A percentile compares a stretch with the other conserved stretches of the same genome.
These are phyloP conservation scores for Mythimna pallens DNA, from an alignment of 2,888 invertebrate species.

Conservation along the genomic window DNA sequence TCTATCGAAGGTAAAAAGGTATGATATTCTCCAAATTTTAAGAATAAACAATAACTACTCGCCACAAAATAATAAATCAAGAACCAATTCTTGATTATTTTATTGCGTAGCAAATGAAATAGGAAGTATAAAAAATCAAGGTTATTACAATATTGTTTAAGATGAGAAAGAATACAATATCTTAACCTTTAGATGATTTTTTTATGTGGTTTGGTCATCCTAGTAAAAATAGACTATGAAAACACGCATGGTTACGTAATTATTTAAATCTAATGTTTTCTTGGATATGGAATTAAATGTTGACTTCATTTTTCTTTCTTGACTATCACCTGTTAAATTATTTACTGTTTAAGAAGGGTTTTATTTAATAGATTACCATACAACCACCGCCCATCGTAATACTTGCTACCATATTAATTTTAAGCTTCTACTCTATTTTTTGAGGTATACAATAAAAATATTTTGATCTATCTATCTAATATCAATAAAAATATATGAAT, in stretches of 20 bases:
- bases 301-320: neutral
- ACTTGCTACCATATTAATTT: too few relatives aligned
- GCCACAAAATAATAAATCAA: too few relatives aligned
- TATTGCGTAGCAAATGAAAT: conserved; percentile 16
- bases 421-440: neutral
- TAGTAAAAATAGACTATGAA: conserved; percentile 51
- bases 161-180: conserved; percentile 40
- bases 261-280: conserved; percentile 12
- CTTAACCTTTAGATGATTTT: conserved; percentile 51
- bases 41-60: neutral
- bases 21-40: neutral
- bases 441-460: too few relatives aligned
- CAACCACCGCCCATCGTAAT: neutral
- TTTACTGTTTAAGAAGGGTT: neutral
- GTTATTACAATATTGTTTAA: conserved; percentile 28
- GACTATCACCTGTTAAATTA: conserved; percentile 1
- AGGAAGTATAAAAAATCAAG: conserved; percentile 36
- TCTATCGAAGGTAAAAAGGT: neutral
- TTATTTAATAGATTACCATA: conserved; percentile 8
- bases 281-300: conserved; percentile 3
- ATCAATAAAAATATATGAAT: too few relatives aligned
- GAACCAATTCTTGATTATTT: neutral
- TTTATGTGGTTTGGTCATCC: conserved; percentile 47
- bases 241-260: conserved; percentile 37
- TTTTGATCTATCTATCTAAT: too few relatives aligned